These are phyloP conservation scores for Protaetia brevitarsis DNA, from an alignment of 1,140 invertebrate genomes.

Conservation along the genomic window DNA sequence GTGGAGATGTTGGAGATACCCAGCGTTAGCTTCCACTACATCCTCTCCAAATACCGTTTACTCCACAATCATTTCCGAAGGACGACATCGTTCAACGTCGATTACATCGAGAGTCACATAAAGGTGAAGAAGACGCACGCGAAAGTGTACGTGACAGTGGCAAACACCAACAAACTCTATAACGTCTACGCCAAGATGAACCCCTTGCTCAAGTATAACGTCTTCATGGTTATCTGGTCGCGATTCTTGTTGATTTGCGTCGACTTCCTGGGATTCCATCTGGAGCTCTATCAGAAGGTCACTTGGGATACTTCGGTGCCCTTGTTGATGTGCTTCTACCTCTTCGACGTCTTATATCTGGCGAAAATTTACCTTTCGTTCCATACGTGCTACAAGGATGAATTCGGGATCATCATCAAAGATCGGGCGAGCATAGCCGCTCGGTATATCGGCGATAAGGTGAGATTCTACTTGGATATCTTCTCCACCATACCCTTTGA, in stretches of 20 bases:
- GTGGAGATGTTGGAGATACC: constrained; percentile 26
- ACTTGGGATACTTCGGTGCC: background rate
- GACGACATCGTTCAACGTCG: constrained; percentile 21
- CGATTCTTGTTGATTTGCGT: background rate
- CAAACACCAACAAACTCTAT: background rate
- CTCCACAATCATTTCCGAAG: constrained; percentile 18
- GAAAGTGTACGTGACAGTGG: background rate
- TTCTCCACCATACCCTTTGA: background rate
- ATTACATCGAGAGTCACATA: constrained; percentile 15
- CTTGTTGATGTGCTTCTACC: background rate
- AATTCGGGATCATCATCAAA: constrained; percentile 22
- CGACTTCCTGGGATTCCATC: background rate
- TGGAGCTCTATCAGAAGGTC: constrained; percentile 3
- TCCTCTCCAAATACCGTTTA: constrained; percentile 15
- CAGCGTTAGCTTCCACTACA: constrained; percentile 21
- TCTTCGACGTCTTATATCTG: constrained; percentile 24
- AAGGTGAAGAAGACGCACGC: background rate
- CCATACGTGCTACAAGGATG: constrained; percentile 26
- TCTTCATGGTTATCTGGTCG: background rate
- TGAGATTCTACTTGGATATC: constrained; percentile 27
- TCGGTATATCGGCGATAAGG: constrained; percentile 16
- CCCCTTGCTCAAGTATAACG: background rate
- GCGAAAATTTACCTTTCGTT: constrained; percentile 29
- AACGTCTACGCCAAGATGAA: background rate
- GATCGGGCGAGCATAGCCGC: constrained; percentile 8